Evolutionary conservation across 2,797 vertebrate species (phyloP), one percentile per base, ranked within the genome.

Genomic region (Argentina silus): DNA sequence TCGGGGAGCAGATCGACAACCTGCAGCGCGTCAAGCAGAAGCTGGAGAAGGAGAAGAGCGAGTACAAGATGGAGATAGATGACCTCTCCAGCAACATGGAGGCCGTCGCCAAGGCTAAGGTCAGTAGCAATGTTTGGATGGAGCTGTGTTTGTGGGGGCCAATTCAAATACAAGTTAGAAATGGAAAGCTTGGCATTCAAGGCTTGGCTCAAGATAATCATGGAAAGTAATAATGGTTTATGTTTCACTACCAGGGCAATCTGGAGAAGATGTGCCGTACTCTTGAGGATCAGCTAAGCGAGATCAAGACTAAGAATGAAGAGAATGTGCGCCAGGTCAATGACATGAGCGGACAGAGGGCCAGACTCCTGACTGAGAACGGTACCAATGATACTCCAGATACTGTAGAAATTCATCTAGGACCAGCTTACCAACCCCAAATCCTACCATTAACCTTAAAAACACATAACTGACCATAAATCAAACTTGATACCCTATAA

Each of bases 1-100:
- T 95, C 5, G 94, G 94, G 78, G 95, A 96, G 73, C 95, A 96
- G 88, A 93, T 95, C 0, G 94, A 96, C 79, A 96, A 95, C 86
- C 93, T 96, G 76, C 95, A 96, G 72, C 86, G 94, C 0, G 93
- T 96, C 76, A 96, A 96, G 76, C 95, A 96, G 93, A 97, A 96
- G 81, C 92, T 96, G 86, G 94, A 94, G 84, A 96, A 95, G 80
- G 95, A 97, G 89, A 96, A 96, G 72, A 95, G 95, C 0, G 95
- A 96, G 81, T 71, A 93, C 81, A 96, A 94, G 92, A 95, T 96
- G 95, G 95, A 96, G 88, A 91, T 95, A 0, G 94, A 96, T 0
- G 95, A 96, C 83, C 7, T 97, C 44, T 79, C 86, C 44, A 92
- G 94, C 53, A 97, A 95, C 1, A 77, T 95, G 1, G 95, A 96